Evolutionary conservation across 92 coral and sea anemone genomes (phyloP).

Genomic region (Paragorgia papillata): DNA sequence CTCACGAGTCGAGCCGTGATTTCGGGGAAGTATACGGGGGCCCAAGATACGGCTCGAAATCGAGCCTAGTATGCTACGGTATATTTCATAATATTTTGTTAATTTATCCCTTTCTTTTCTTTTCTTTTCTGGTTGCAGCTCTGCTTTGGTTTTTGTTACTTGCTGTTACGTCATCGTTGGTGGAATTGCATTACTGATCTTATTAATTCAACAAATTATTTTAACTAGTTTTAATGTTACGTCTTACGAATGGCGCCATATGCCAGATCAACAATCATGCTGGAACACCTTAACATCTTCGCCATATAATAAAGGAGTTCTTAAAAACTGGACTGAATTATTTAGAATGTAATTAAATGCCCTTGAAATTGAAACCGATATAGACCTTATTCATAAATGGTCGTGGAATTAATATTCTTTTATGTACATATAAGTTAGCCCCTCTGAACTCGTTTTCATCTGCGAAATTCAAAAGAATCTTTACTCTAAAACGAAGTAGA

Average conservation of each 20-base stretch:
- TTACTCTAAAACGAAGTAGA: no score
- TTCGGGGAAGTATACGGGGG: no score
- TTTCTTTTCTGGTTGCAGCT: conserved; percentile 62
- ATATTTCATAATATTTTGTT: no score
- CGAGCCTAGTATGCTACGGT: no score
- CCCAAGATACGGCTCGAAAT: no score
- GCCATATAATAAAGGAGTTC: conserved; percentile 74
- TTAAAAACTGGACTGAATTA: conserved; percentile 86
- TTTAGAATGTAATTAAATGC: conserved; percentile 13
- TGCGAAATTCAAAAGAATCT: no score
- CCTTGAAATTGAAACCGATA: no score
- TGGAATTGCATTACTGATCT: conserved; percentile 68
- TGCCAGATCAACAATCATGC: conserved; percentile 59
- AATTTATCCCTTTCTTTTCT: not conserved
- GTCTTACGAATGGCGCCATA: conserved; percentile 91
- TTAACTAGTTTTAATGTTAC: conserved; percentile 88
- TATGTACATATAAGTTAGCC: no score
- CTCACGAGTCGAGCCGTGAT: no score
- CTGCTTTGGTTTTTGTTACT: conserved; percentile 76
- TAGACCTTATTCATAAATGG: no score
- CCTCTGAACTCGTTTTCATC: no score
- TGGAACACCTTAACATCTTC: conserved; percentile 66
- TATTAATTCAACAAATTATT: conserved; percentile 74
- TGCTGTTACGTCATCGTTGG: conserved; percentile 69
- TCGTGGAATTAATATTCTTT: no score